Evolutionary conservation across 1,140 invertebrate genomes (phyloP).

Genomic region (Heterodera schachtii): DNA sequence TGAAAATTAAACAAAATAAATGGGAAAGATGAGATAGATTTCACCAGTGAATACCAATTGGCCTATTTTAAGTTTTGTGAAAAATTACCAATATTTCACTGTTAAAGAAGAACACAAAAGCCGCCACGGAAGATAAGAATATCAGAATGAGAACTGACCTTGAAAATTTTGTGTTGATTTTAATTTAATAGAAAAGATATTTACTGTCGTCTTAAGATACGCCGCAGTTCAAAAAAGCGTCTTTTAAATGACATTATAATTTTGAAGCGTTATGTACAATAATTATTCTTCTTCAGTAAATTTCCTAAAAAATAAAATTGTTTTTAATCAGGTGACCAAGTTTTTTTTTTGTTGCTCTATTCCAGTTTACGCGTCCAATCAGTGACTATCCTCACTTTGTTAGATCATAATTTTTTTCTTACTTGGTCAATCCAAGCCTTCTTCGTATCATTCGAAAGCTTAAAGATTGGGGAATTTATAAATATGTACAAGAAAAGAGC

Average conservation of each 20-base stretch:
- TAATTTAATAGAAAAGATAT: constrained; percentile 27
- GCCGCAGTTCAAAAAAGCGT: constrained; percentile 40
- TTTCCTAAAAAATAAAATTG: too few species aligned
- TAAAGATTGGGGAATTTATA: too few species aligned
- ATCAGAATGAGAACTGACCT: constrained; percentile 44
- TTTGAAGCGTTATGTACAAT: too few species aligned
- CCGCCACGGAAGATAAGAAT: constrained; percentile 43
- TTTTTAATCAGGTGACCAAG: too few species aligned
- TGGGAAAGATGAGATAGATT: constrained; percentile 19
- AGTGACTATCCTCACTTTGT: too few species aligned
- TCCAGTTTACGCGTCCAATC: too few species aligned
- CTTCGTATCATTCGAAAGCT: too few species aligned
- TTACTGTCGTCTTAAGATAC: constrained; percentile 51
- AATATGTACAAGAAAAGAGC: too few species aligned
- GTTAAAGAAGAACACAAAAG: constrained; percentile 46
- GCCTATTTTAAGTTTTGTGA: background rate
- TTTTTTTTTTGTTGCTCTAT: too few species aligned
- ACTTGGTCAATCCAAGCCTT: too few species aligned
- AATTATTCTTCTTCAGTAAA: too few species aligned
- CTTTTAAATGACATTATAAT: constrained; percentile 45
- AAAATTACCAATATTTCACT: constrained; percentile 10
- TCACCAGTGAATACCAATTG: constrained; percentile 22
- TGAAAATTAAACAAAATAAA: constrained; percentile 22
- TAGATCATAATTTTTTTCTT: too few species aligned
- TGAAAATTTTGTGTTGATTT: background rate